Conservation (phyloP, 1,140 invertebrate genomes). For the Zaprionus davidi region DNA sequence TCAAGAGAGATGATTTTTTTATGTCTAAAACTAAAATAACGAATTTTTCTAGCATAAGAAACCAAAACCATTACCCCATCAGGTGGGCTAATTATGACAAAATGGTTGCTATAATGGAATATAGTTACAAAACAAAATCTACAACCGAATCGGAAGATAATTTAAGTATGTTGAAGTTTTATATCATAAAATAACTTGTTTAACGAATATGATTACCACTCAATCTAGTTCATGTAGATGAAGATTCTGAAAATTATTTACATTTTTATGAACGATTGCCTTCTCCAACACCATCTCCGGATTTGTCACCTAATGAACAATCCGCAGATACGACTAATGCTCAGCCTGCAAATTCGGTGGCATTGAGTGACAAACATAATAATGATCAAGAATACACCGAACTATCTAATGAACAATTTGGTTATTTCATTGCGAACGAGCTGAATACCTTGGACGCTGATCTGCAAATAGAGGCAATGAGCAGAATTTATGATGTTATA, state of each 20-base stretch:
- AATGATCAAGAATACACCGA: neutral
- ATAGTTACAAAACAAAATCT: neutral
- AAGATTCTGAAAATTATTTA: too few species aligned
- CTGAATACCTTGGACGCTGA: conserved; percentile 41
- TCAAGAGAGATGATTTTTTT: neutral
- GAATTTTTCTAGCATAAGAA: neutral
- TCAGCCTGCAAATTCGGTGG: neutral
- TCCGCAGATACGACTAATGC: neutral
- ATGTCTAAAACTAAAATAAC: neutral
- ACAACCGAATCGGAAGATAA: neutral
- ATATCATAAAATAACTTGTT: neutral
- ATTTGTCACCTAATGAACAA: neutral
- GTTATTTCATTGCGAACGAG: conserved; percentile 54
- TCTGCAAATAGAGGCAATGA: conserved; percentile 51
- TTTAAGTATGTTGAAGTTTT: neutral
- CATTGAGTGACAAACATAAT: neutral
- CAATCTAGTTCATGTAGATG: too few species aligned
- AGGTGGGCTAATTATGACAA: conserved; percentile 8
- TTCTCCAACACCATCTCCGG: too few species aligned
- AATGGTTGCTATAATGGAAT: conserved; percentile 23
- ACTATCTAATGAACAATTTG: conserved; percentile 38
- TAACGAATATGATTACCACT: too few species aligned
- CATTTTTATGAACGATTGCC: too few species aligned
- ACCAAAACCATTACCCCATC: neutral
- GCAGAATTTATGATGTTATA: conserved; percentile 54